Evolutionary conservation across 2,888 invertebrate species (phyloP).

Genomic region (Celastrina argiolus): DNA sequence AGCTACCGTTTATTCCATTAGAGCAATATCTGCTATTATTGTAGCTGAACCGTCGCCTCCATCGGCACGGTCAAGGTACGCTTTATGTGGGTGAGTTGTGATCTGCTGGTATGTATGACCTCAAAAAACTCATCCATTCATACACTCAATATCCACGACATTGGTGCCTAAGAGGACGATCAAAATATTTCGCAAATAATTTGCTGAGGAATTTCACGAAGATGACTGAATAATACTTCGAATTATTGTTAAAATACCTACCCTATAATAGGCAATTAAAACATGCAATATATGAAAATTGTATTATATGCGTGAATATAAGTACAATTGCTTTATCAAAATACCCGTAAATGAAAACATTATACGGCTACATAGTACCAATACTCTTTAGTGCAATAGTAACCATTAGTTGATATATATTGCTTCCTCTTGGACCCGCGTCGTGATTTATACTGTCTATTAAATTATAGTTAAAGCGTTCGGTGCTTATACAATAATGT

Average conservation of each 20-base stretch:
- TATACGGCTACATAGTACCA: not conserved
- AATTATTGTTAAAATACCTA: no score
- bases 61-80: conserved; percentile 74
- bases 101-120: not conserved
- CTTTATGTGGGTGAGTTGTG: conserved; percentile 40
- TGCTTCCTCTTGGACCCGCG: conserved; percentile 55
- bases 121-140: not conserved
- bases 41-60: conserved; percentile 55
- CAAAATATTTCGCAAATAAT: no score
- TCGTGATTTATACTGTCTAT: conserved; percentile 17
- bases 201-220: no score
- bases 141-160: not conserved
- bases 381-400: conserved; percentile 39
- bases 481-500: not conserved
- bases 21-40: conserved; percentile 63
- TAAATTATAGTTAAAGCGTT: conserved; percentile 14
- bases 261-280: no score
- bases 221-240: no score
- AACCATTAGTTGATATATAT: conserved; percentile 67
- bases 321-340: not conserved
- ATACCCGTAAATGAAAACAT: not conserved
- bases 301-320: not conserved
- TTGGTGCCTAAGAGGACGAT: not conserved
- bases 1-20: conserved; percentile 73
- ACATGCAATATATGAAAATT: no score